These are phyloP conservation scores for Sebastes cheni DNA, from an alignment of 2,797 vertebrate species.

Conservation along the genomic window DNA sequence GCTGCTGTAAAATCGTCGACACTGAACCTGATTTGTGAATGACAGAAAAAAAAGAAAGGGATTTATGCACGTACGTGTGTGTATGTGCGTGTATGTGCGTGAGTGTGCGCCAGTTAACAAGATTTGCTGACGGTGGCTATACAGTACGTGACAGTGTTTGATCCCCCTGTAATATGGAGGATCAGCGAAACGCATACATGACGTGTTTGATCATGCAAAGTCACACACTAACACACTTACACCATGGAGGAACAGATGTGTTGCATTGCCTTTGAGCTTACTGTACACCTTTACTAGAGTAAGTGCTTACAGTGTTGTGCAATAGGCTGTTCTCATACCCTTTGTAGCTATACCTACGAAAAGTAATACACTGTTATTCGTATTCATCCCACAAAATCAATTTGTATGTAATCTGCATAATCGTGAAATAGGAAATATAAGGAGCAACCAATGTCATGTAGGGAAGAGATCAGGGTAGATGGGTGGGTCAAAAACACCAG, in stretches of 20 bases:
- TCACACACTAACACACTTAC: constrained; percentile 2
- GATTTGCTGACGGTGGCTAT: constrained; percentile 32
- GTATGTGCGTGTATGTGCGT: not conserved
- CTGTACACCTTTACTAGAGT: not conserved
- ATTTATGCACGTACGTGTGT: not conserved
- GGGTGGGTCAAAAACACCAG: no score
- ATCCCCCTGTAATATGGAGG: constrained; percentile 20
- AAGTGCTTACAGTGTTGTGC: not conserved
- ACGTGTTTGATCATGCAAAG: constrained; percentile 13
- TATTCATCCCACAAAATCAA: no score
- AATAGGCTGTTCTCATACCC: not conserved
- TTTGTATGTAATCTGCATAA: no score
- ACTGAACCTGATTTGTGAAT: constrained; percentile 1
- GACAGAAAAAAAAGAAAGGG: not conserved
- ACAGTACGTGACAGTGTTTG: constrained; percentile 10
- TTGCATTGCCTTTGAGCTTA: not conserved
- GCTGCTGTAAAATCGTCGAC: not conserved
- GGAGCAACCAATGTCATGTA: no score
- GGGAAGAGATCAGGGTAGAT: no score
- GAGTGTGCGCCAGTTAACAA: not conserved
- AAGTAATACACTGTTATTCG: no score
- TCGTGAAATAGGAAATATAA: no score
- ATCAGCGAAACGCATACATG: constrained; percentile 27
- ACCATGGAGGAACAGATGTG: not conserved
- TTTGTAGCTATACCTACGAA: no score